Evolutionary conservation across 2,113 vertebrate genomes (phyloP).

Genomic region (Tragelaphus scriptus): DNA sequence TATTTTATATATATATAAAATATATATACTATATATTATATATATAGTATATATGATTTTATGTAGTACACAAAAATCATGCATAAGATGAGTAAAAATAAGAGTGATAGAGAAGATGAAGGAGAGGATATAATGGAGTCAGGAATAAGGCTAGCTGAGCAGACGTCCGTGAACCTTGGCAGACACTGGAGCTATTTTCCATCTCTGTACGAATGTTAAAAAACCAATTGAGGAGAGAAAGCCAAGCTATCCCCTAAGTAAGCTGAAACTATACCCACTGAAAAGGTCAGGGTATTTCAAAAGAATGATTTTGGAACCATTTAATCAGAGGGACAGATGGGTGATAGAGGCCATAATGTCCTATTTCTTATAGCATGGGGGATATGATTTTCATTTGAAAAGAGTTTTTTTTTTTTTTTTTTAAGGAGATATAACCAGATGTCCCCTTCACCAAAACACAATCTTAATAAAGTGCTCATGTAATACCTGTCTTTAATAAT

Average conservation of each 20-base stretch:
- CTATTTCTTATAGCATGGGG: not conserved
- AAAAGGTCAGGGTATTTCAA: not conserved
- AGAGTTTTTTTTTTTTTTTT: not conserved
- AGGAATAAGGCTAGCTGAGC: not conserved
- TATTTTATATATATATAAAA: not conserved
- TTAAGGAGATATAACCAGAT: not conserved
- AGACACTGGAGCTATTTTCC: not conserved
- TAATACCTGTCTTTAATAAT: not conserved
- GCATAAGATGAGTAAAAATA: not conserved
- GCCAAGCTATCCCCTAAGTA: not conserved
- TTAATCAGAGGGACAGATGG: not conserved
- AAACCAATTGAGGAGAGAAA: not conserved
- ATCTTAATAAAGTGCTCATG: not conserved
- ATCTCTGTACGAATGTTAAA: not conserved
- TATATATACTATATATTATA: not conserved
- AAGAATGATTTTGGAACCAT: not conserved
- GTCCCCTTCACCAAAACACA: not conserved
- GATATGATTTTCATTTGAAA: slow-evolving; percentile 11
- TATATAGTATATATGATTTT: not conserved
- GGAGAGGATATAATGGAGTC: not conserved
- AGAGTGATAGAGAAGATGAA: not conserved
- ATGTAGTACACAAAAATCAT: not conserved
- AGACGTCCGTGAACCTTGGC: not conserved
- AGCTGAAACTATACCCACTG: not conserved
- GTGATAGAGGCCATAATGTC: not conserved